phyloP scores from a whole-genome alignment of 2,888 invertebrate species.

The Cactoblastis cactorum region DNA sequence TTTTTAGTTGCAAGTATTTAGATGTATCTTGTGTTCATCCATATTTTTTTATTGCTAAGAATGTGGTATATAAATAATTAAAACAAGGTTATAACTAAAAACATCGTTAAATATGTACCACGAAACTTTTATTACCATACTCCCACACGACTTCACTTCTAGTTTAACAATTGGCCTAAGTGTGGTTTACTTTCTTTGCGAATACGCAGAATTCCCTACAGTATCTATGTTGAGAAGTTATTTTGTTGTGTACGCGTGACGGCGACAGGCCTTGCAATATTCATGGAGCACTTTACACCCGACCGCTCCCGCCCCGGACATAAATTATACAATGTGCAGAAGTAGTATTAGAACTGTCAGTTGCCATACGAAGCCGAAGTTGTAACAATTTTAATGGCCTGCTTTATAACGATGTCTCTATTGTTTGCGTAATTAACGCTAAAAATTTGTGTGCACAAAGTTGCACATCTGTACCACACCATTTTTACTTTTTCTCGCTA shows the following conservation, averaged over 20 bases:
- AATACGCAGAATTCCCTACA: neutral
- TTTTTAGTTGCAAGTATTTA: too few species aligned
- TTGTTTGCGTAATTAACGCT: neutral
- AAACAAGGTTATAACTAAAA: neutral
- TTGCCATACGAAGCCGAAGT: neutral
- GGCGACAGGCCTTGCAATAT: constrained; percentile 63
- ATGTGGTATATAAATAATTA: neutral
- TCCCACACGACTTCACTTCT: neutral
- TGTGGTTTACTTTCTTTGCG: neutral
- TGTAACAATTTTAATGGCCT: neutral
- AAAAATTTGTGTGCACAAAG: neutral
- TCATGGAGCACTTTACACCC: constrained; percentile 63
- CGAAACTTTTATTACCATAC: neutral
- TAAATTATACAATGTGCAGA: neutral
- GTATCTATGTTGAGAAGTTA: constrained; percentile 7
- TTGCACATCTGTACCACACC: neutral
- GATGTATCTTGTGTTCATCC: too few species aligned
- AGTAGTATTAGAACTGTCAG: neutral
- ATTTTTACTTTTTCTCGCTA: neutral
- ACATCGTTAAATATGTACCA: neutral
- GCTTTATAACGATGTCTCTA: neutral
- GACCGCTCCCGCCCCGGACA: constrained; percentile 31
- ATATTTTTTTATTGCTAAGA: too few species aligned
- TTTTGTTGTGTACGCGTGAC: constrained; percentile 33
- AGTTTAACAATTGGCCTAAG: neutral